phyloP scores from a whole-genome alignment of 1,140 invertebrate genomes.

The Psilanteris sp. region DNA sequence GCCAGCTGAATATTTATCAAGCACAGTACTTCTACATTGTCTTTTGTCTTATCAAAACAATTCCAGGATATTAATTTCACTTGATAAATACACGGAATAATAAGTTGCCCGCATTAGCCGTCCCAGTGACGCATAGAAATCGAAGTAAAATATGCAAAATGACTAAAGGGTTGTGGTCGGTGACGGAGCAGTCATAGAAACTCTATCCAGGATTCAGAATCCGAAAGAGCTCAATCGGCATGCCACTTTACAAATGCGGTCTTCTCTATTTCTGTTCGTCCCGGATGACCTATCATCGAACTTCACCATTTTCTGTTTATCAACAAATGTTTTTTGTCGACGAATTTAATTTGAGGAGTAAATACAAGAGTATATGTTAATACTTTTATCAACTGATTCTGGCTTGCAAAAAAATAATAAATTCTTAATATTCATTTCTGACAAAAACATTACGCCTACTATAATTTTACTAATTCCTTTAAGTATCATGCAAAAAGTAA shows the following conservation, averaged over 20 bases:
- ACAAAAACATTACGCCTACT: no score
- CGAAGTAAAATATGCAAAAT: constrained; percentile 59
- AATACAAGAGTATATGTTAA: no score
- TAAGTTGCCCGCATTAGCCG: constrained; percentile 5
- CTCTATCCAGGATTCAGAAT: constrained; percentile 72
- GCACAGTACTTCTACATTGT: neutral
- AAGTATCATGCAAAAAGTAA: no score
- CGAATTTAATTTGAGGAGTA: no score
- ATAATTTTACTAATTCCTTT: no score
- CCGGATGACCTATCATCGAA: constrained; percentile 29
- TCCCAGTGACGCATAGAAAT: constrained; percentile 44
- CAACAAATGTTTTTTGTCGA: constrained; percentile 20
- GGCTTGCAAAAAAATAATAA: no score
- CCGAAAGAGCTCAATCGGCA: constrained; percentile 75
- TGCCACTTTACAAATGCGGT: constrained; percentile 71
- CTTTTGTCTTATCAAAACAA: neutral
- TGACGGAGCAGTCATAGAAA: constrained; percentile 79
- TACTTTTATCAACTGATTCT: no score
- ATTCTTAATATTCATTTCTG: no score
- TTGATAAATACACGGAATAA: neutral
- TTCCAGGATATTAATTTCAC: neutral
- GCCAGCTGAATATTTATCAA: constrained; percentile 18
- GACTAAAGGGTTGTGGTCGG: constrained; percentile 74
- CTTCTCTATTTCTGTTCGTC: constrained; percentile 55
- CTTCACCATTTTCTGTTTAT: constrained; percentile 41